A percentile compares a stretch with the other conserved stretches of the same genome.
phyloP scores from a whole-genome alignment of 2,797 vertebrate species.

The Peromyscus attwateri region DNA sequence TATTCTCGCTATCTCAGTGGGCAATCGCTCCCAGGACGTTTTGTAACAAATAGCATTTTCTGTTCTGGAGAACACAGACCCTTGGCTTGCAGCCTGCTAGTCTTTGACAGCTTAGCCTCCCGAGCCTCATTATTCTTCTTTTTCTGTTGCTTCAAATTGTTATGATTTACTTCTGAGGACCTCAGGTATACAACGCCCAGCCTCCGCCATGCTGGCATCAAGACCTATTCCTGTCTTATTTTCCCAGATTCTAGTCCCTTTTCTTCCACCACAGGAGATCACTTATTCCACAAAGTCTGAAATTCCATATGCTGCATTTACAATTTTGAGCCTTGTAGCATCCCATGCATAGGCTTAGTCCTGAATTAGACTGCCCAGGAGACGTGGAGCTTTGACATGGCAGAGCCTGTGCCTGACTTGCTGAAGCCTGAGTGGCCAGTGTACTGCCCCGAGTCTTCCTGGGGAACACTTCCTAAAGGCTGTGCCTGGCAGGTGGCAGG shows the following conservation, averaged over 20 bases:
- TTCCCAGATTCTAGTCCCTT: not conserved
- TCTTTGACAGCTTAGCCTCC: conserved; percentile 3
- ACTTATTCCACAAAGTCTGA: not conserved
- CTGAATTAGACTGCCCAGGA: not conserved
- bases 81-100: conserved; percentile 70
- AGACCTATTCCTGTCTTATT: not conserved
- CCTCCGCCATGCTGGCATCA: not conserved
- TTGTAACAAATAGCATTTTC: conserved; percentile 85
- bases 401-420: too few relatives aligned
- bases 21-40: conserved; percentile 86
- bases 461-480: not conserved
- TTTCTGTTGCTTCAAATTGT: not conserved
- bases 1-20: conserved; percentile 83
- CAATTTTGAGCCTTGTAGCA: not conserved
- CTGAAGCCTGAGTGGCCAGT: not conserved
- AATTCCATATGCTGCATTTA: not conserved
- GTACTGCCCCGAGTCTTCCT: not conserved
- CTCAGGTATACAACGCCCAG: not conserved
- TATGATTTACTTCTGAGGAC: not conserved
- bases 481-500: not conserved
- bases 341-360: not conserved
- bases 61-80: conserved; percentile 76
- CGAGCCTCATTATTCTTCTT: conserved; percentile 16
- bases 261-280: not conserved
- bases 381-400: not conserved